These are phyloP conservation scores for Thomomys bottae DNA, from an alignment of 2,113 vertebrate genomes.

Conservation along the genomic window DNA sequence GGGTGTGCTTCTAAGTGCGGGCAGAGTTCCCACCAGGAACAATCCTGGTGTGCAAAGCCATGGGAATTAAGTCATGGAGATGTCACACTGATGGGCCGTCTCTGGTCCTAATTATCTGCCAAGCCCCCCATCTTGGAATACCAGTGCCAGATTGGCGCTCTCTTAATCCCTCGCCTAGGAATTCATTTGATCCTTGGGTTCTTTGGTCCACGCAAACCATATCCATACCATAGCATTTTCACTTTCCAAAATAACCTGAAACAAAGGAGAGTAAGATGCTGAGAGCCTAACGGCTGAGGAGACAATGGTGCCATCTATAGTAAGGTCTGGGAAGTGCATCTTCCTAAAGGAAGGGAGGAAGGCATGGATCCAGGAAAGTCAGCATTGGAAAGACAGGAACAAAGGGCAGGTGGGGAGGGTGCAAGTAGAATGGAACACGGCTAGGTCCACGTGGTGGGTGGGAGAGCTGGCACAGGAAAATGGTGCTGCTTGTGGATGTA, in stretches of 20 bases:
- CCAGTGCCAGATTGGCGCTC: too few species aligned
- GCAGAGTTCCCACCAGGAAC: background rate
- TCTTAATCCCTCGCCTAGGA: background rate
- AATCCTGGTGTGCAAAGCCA: background rate
- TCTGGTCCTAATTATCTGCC: background rate
- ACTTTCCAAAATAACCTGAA: background rate
- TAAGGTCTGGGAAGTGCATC: background rate
- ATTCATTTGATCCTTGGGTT: background rate
- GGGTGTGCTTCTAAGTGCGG: background rate
- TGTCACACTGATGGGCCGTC: background rate
- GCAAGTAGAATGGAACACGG: background rate
- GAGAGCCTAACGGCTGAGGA: background rate
- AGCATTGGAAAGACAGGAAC: background rate
- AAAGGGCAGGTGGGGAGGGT: background rate
- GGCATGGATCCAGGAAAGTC: background rate
- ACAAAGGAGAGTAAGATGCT: background rate
- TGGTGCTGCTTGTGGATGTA: accelerated
- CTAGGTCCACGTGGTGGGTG: background rate
- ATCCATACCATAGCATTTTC: background rate
- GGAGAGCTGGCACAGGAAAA: background rate
- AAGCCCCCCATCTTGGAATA: background rate
- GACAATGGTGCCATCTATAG: too few species aligned
- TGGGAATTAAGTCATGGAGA: background rate
- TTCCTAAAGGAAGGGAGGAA: background rate
- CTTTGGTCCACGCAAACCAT: background rate